Evolutionary conservation across 2,797 vertebrate genomes (phyloP).

Genomic region (Sebastes diploproa): DNA sequence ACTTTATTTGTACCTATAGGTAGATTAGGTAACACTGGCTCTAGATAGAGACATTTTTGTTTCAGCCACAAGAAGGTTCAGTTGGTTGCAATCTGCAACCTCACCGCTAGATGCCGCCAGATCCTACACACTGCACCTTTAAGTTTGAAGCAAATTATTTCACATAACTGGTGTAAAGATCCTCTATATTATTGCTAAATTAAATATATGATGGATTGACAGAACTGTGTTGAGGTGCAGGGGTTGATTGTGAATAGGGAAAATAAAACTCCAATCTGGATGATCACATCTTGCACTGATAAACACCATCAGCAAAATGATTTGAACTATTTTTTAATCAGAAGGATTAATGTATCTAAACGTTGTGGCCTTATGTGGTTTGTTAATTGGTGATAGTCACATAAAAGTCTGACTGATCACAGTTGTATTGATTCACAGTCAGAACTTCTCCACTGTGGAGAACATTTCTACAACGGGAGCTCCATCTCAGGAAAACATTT

Average conservation of each 20-base stretch:
- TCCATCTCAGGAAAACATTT: slow-evolving; percentile 31
- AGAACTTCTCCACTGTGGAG: slow-evolving; percentile 50
- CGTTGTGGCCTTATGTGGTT: not conserved
- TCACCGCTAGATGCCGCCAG: no score
- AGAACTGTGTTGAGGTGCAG: not conserved
- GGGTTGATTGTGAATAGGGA: not conserved
- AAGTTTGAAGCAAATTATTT: not conserved
- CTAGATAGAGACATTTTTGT: no score
- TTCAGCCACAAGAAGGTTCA: no score
- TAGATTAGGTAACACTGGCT: no score
- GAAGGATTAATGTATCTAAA: not conserved
- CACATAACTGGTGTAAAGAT: not conserved
- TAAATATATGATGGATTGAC: not conserved
- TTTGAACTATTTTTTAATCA: not conserved
- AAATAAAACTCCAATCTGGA: not conserved
- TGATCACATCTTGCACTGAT: not conserved
- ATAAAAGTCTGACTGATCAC: slow-evolving; percentile 9
- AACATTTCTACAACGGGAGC: slow-evolving; percentile 34
- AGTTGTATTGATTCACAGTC: slow-evolving; percentile 63
- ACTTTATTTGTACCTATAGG: no score
- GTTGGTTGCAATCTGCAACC: no score
- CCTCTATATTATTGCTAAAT: not conserved
- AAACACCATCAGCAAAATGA: not conserved
- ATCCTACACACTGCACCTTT: not conserved
- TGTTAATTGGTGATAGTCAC: not conserved